Base-by-base conservation (phyloP, 1,140 invertebrate genomes). In the Drosophila virilis region DNA sequence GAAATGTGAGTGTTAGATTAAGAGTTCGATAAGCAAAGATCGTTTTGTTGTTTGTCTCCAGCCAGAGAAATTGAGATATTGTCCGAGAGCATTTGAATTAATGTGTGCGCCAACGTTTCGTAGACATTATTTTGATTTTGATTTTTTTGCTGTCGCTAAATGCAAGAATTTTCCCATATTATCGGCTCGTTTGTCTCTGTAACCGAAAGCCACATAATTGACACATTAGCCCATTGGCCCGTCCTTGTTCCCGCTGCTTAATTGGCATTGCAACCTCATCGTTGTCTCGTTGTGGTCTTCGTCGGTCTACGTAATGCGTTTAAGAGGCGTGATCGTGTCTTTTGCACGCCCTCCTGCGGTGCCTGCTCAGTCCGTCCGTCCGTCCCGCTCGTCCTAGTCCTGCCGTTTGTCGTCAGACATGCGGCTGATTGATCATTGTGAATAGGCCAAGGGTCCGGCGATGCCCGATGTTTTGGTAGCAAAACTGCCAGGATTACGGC, bases 251-350 rank as follows among this genome's bases (percentile, higher is more conserved):
- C 42, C 76, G 75, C 70, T 66, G 73, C 84, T 77, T 89, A 88
- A 89, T 88, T 89, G 83, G 84, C 84, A 89, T 58, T 55, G 73
- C 50, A 22, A 70, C 62, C 43, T 35, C 54, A 62, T 74, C 65
- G 60, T 71, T 64, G 45, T 70, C 71, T 65, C 22, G 22, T 28
- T 75, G 55, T 52, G 71, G 71, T 69, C 58, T 13, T 48, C 28
- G 4, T 28, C 22, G 38, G 37, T 6, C 50, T 48, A 68, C 40
- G 62, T 66, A 85, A 80, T 89, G 84, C 70, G 85, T 75, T 80
- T 74, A 80, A 89, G 84, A 89, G 84, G 84, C 85, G 84, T 89
- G 84, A 89, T 84, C 85, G 68, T 89, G 80, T 89, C 84, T 89
- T 89, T 89, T 80, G 84, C 84, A 84, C 84, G 85, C 85, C 84